phyloP scores from a whole-genome alignment of 2,113 vertebrate species.

The Sebastes fasciatus region DNA sequence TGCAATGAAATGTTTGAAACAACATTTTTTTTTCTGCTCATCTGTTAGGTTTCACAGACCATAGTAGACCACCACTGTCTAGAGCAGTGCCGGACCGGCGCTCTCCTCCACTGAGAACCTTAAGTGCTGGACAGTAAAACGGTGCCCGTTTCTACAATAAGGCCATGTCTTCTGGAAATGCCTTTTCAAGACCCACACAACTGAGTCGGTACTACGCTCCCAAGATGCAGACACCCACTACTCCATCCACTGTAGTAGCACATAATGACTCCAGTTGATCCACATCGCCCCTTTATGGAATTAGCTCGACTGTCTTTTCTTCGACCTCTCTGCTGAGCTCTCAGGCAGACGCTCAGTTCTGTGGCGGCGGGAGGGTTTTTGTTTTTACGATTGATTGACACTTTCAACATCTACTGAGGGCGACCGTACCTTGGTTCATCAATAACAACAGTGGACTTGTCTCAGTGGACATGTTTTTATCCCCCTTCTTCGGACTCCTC shows the following conservation, averaged over 20 bases:
- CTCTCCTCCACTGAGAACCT: constrained; percentile 86
- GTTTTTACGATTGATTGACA: constrained; percentile 34
- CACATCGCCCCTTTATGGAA: constrained; percentile 57
- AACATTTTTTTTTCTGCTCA: constrained; percentile 5
- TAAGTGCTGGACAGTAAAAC: constrained; percentile 94
- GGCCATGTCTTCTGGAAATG: constrained; percentile 89
- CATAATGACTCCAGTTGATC: constrained; percentile 67
- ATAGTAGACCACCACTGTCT: constrained; percentile 91
- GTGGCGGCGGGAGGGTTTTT: constrained; percentile 27
- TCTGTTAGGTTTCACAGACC: constrained; percentile 95
- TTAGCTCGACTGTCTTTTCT: constrained; percentile 44
- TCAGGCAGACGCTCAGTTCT: constrained; percentile 55
- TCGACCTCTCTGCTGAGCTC: constrained; percentile 65
- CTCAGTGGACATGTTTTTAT: constrained; percentile 65
- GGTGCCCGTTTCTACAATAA: constrained; percentile 89
- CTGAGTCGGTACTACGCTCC: constrained; percentile 67
- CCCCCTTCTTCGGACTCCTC: constrained; percentile 22
- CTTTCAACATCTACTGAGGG: constrained; percentile 21
- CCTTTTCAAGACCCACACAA: constrained; percentile 86
- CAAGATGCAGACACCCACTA: constrained; percentile 73
- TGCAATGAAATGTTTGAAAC: constrained; percentile 26
- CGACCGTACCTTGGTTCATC: constrained; percentile 35
- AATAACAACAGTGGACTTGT: constrained; percentile 52
- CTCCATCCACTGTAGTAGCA: constrained; percentile 77
- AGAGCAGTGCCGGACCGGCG: constrained; percentile 83